These are phyloP conservation scores for Loxodonta africana DNA, from an alignment of 2,113 vertebrate genomes.

Conservation along the genomic window DNA sequence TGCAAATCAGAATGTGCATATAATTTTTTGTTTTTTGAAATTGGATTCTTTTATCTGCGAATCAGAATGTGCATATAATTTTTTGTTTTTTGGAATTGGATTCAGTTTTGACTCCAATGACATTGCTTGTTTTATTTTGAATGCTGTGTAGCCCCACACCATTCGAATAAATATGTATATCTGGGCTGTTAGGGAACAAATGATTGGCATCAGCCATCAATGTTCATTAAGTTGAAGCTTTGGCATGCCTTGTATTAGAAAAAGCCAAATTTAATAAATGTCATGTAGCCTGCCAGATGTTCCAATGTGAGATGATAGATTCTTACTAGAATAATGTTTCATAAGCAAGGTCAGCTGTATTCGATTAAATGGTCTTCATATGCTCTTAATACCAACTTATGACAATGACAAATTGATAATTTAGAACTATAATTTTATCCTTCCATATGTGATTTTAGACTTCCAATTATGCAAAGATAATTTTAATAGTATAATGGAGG, in stretches of 20 bases:
- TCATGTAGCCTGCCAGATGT: conserved; percentile 70
- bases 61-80: not conserved
- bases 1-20: not conserved
- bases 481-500: not conserved
- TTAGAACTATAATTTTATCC: conserved; percentile 41
- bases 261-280: conserved; percentile 72
- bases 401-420: not conserved
- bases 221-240: conserved; percentile 68
- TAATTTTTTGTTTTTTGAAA: not conserved
- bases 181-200: conserved; percentile 69
- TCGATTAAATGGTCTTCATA: conserved; percentile 55
- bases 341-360: conserved; percentile 60
- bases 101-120: conserved; percentile 71
- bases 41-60: conserved; percentile 41
- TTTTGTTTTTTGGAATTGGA: conserved; percentile 37
- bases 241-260: conserved; percentile 53
- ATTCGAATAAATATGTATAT: conserved; percentile 73
- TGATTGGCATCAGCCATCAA: conserved; percentile 72
- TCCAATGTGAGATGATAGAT: conserved; percentile 60
- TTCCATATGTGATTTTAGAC: conserved; percentile 28
- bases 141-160: conserved; percentile 1
- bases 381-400: conserved; percentile 54
- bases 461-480: conserved; percentile 24
- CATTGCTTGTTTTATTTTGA: conserved; percentile 68
- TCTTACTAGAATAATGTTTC: conserved; percentile 54